A percentile compares a stretch with the other conserved stretches of the same genome.
Evolutionary conservation across 2,113 vertebrate genomes (phyloP).

Genomic region (Chrysochloris asiatica): DNA sequence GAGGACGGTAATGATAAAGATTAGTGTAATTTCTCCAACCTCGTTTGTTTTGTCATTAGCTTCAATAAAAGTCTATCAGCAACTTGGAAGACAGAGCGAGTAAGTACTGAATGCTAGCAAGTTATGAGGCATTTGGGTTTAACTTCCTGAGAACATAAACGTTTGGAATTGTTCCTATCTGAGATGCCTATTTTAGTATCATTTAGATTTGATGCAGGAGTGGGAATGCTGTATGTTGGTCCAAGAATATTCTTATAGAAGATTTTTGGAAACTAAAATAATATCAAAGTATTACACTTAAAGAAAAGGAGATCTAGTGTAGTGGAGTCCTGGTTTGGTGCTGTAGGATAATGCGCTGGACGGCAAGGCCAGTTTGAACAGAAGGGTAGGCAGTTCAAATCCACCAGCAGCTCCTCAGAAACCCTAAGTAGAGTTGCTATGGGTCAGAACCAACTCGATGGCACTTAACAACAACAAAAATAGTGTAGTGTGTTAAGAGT

Average conservation of each 20-base stretch:
- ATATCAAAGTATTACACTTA: too few relatives aligned
- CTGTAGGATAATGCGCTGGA: too few relatives aligned
- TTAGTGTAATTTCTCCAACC: not conserved
- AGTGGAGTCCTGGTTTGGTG: too few relatives aligned
- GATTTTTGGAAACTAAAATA: not conserved
- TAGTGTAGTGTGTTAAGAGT: too few relatives aligned
- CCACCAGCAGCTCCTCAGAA: too few relatives aligned
- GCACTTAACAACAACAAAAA: too few relatives aligned
- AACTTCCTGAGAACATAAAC: not conserved
- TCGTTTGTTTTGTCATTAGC: not conserved
- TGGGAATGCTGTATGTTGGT: not conserved
- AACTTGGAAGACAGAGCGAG: not conserved
- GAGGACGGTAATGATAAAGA: not conserved
- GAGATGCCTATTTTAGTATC: not conserved
- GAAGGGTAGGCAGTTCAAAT: too few relatives aligned
- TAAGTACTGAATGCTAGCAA: not conserved
- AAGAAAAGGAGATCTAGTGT: too few relatives aligned
- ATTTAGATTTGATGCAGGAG: not conserved
- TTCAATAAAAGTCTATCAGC: not conserved
- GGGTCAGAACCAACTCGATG: too few relatives aligned
- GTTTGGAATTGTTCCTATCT: not conserved
- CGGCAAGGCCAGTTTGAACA: too few relatives aligned
- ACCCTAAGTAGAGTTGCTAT: too few relatives aligned
- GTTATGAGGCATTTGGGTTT: not conserved
- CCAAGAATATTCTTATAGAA: not conserved